Evolutionary conservation across 2,113 vertebrate species (phyloP), one percentile per base, ranked within the genome.

Genomic region (Centrocercus urophasianus): DNA sequence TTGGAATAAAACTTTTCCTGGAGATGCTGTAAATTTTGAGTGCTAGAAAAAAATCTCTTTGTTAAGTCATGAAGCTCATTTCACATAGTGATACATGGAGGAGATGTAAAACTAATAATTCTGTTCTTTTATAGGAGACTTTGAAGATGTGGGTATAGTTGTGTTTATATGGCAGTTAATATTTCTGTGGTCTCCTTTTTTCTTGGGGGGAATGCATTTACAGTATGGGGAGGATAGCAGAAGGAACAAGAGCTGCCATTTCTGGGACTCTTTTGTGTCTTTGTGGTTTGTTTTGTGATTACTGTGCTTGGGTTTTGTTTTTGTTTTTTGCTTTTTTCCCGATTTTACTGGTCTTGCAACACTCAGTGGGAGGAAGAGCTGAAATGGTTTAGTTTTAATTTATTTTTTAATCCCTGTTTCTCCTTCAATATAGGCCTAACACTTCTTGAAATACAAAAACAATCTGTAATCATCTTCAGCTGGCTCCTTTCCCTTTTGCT

Each of bases 31-130:
- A 72, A 42, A 11, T 66, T 86, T n/a, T 59, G 66, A 90, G 67
- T 86, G 82, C 45, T 72, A 50, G 47, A 61, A 82, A 80, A 57
- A 57, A 87, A 32, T 83, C 69, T 75, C 82, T 95, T 91, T 89
- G 45, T 38, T 57, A 47, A 61, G 36, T 83, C 92, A 36, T n/a
- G 34, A 56, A 73, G 66, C 30, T 88, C 19, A 14, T 79, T 93
- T 82, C 72, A 57, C 24, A 13, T 19, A 66, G 88, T 17, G 54
- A 48, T 83, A 11, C 25, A 42, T 24, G 61, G 82, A 60, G 63
- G 54, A 91, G 48, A 52, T 34, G 40, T n/a, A 65, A 91, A 87
- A 61, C 48, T 50, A 79, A 90, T 32, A 70, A 25, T 25, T 8
- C 8, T 20, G 2, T 56, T n/a, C 50, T 63, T 69, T 45, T 56